Base-by-base conservation (phyloP, 2,888 invertebrate genomes). In the Hydriomena furcata region DNA sequence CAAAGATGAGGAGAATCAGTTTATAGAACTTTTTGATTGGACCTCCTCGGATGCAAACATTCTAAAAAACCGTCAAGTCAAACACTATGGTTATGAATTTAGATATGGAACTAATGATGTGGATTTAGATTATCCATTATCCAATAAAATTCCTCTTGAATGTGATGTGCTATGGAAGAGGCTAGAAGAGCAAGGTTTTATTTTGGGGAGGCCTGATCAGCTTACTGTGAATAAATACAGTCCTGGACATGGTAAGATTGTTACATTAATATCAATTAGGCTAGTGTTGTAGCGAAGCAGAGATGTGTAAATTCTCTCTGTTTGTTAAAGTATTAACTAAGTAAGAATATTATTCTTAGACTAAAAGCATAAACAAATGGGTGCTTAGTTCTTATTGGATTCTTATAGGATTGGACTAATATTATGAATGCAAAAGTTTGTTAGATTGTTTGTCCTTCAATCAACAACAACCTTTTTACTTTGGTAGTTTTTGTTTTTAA, bases 41-140 rank as follows among this genome's bases (percentile, higher is more conserved):
- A 70, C 77, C 1, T 66, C 76, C 25, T 65, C 76, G n/a, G 73
- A 81, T 5, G 62, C 72, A 2, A 74, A 64, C 7, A 78, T 68
- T 24, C 80, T 97, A 59, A 98, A 97, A 75, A 94, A 98, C 72
- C 91, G 98, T 25, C 92, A 92, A 84, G 98, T 98, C 0, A 94
- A 93, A 73, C 98, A 98, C 85, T 98, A 93, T 85, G 98, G 98
- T 0, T 98, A 94, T 80, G 96, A 97, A 76, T 99, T 99, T 79
- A 88, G 94, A 55, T 99, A 99, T 81, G 95, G 94, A 36, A 94
- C 91, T 13, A 98, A 98, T 84, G 95, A 95, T 82, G 95, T 98
- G 0, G 95, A 98, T 78, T 88, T 93, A 43, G 79, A 91, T 43
- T 79, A 90, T 40, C 96, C 97, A 0, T 82, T 96, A 21, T 62